phyloP scores from a whole-genome alignment of 2,113 vertebrate genomes.

The Miniopterus natalensis region DNA sequence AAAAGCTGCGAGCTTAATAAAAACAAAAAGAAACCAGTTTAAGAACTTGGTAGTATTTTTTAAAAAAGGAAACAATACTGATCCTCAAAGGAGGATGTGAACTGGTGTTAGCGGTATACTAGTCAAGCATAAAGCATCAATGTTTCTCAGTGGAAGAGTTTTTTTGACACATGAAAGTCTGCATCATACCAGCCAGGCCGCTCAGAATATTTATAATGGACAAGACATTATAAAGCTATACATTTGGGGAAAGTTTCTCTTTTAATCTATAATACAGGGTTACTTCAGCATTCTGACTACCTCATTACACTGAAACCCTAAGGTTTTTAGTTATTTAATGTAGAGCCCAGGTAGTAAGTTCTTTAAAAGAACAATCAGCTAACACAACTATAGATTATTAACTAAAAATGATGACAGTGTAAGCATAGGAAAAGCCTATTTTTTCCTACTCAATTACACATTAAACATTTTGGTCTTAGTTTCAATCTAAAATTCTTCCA shows the following conservation, averaged over 20 bases:
- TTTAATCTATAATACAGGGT: neutral
- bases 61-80: neutral
- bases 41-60: neutral
- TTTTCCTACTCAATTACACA: neutral
- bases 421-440: neutral
- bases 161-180: neutral
- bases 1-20: neutral
- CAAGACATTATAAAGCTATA: conserved; percentile 17
- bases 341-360: neutral
- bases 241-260: neutral
- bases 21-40: neutral
- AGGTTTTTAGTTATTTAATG: neutral
- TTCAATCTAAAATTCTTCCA: conserved; percentile 45
- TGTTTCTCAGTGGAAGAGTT: neutral
- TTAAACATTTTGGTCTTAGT: conserved; percentile 29
- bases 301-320: neutral
- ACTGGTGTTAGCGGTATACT: neutral
- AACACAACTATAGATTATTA: neutral
- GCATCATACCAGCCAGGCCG: neutral
- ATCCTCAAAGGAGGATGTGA: conserved; percentile 33
- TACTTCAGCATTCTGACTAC: conserved; percentile 32
- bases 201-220: neutral
- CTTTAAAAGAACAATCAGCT: neutral
- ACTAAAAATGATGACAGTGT: neutral
- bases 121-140: neutral